Conservation (phyloP, 2,888 invertebrate genomes). For the Megaustenia siamemsis region DNA sequence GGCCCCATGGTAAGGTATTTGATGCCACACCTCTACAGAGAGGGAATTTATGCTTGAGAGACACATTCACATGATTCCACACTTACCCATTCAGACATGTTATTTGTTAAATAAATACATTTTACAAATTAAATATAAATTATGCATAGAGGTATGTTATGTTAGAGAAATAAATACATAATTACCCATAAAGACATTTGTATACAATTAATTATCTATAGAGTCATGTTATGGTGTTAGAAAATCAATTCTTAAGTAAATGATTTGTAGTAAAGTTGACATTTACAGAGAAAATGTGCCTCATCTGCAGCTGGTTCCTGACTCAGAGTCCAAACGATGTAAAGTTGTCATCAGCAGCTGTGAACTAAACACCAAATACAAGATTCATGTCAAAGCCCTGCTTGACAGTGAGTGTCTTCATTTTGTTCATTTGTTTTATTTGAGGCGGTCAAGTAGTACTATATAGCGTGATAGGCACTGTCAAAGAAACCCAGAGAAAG, state of each 20-base stretch:
- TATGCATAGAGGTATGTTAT: not conserved
- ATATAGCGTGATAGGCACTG: too few relatives aligned
- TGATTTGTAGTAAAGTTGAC: not conserved
- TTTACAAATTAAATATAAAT: too few relatives aligned
- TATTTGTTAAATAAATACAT: too few relatives aligned
- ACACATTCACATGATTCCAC: not conserved
- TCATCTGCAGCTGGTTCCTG: slow-evolving; percentile 71
- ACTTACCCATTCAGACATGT: too few relatives aligned
- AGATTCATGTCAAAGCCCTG: slow-evolving; percentile 76
- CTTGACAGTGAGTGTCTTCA: slow-evolving; percentile 67
- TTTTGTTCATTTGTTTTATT: not conserved
- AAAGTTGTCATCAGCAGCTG: slow-evolving; percentile 79
- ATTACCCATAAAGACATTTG: too few relatives aligned
- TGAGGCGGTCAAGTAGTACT: not conserved
- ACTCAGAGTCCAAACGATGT: slow-evolving; percentile 76
- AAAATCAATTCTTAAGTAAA: not conserved
- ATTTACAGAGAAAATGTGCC: not conserved
- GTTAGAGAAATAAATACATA: too few relatives aligned
- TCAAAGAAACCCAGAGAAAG: too few relatives aligned
- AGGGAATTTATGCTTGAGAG: not conserved
- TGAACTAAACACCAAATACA: slow-evolving; percentile 72
- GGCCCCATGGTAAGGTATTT: slow-evolving; percentile 73
- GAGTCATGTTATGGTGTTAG: too few relatives aligned
- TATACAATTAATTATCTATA: not conserved
- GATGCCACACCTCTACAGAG: not conserved